Conservation (phyloP, 2,113 vertebrate species). For the Sceloporus undulatus region DNA sequence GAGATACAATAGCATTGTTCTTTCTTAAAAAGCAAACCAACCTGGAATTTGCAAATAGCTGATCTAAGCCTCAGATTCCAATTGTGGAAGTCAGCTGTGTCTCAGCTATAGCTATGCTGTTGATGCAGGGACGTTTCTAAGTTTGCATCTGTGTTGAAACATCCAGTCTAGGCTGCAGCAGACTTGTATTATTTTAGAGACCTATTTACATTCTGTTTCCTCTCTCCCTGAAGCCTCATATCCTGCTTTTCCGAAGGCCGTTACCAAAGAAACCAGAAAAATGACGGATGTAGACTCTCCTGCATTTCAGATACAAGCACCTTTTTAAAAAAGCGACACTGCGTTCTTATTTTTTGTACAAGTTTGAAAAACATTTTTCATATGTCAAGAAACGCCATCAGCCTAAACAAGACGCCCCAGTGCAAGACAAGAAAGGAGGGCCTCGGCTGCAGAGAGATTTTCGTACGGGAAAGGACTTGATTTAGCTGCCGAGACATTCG, state of each 20-base stretch:
- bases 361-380: constrained; percentile 58
- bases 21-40: no score
- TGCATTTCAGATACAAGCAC: constrained; percentile 47
- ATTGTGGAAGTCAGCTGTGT: no score
- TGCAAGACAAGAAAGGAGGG: background rate
- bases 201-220: background rate
- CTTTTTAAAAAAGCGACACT: constrained; percentile 33
- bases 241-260: constrained; percentile 92
- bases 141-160: no score
- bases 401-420: background rate
- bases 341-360: constrained; percentile 44
- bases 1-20: no score
- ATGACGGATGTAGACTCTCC: constrained; percentile 43
- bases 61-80: no score
- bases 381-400: constrained; percentile 15
- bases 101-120: no score
- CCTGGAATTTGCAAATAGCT: no score
- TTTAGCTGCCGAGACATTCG: background rate
- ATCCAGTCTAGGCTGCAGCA: no score
- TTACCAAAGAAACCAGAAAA: constrained; percentile 85
- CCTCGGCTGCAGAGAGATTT: background rate
- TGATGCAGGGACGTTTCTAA: no score
- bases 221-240: constrained; percentile 85
- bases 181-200: no score
- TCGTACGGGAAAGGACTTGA: background rate